Conservation (phyloP, 2,113 vertebrate species). For the Amia ocellicauda region DNA sequence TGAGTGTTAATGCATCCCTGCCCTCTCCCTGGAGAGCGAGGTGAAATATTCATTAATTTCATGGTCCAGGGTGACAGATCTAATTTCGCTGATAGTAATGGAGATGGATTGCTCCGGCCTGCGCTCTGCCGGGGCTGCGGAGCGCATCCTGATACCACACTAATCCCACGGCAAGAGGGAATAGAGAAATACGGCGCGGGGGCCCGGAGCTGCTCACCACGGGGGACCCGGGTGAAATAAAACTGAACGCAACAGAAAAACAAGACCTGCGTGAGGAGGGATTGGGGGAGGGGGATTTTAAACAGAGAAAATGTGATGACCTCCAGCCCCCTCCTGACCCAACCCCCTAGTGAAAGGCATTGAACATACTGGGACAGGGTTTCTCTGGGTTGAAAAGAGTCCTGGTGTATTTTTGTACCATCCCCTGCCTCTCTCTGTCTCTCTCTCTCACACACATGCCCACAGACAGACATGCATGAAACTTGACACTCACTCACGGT, state of each 20-base stretch:
- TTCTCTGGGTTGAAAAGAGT: not conserved
- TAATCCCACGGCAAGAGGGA: too few relatives aligned
- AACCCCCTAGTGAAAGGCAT: too few relatives aligned
- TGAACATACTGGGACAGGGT: not conserved
- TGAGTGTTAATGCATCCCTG: conserved; percentile 2
- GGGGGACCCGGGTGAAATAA: not conserved
- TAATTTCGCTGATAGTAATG: conserved; percentile 24
- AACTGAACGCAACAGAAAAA: too few relatives aligned
- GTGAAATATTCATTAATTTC: conserved; percentile 20
- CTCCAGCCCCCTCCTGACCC: too few relatives aligned
- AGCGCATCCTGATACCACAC: not conserved
- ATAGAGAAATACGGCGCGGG: too few relatives aligned
- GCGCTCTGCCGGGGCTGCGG: not conserved
- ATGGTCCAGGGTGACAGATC: conserved; percentile 19
- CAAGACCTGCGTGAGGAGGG: not conserved
- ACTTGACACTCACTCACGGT: not conserved
- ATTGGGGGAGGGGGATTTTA: not conserved
- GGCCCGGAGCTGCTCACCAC: not conserved
- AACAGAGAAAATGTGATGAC: too few relatives aligned
- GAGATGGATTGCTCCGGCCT: conserved; percentile 14
- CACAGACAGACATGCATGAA: not conserved
- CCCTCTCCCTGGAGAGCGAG: not conserved
- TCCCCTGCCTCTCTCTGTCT: conserved; percentile 43
- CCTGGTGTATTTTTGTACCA: conserved; percentile 46
- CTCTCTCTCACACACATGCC: conserved; percentile 24